Evolutionary conservation across 1,140 invertebrate genomes (phyloP).

Genomic region (Agrilus planipennis): DNA sequence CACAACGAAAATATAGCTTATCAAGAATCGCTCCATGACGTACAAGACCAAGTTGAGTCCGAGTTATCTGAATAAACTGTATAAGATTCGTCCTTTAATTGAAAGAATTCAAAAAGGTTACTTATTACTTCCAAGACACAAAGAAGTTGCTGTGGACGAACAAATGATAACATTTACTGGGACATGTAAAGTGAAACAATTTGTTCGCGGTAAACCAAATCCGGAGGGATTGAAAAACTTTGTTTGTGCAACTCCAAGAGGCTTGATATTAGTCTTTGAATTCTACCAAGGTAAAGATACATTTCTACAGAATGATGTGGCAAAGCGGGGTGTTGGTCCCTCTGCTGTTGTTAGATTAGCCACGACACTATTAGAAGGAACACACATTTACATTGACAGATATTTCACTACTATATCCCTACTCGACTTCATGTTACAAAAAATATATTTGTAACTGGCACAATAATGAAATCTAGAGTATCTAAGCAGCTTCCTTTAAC

Average conservation of each 20-base stretch:
- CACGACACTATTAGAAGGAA: neutral
- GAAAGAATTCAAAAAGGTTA: conserved; percentile 5
- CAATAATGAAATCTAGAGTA: conserved; percentile 4
- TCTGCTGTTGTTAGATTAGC: conserved; percentile 1
- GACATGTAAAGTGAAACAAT: conserved; percentile 6
- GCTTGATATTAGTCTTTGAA: conserved; percentile 24
- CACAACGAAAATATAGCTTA: too few species aligned
- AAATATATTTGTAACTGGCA: conserved; percentile 1
- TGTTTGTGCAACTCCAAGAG: conserved; percentile 18
- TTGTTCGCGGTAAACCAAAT: conserved; percentile 14
- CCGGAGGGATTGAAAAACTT: conserved; percentile 21
- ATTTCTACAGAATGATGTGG: neutral
- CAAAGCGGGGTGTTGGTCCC: neutral
- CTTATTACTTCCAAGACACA: conserved; percentile 8
- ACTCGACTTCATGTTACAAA: neutral
- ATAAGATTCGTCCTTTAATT: neutral
- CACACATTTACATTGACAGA: conserved; percentile 3
- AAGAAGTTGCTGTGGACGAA: conserved; percentile 8
- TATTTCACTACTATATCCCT: conserved; percentile 1
- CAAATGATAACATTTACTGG: conserved; percentile 11
- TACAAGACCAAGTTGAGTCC: too few species aligned
- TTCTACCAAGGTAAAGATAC: conserved; percentile 15
- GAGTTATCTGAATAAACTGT: neutral
- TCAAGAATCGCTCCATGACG: too few species aligned
- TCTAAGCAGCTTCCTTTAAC: neutral